Conservation (phyloP, 2,888 invertebrate genomes). For the Macrophya alboannulata region DNA sequence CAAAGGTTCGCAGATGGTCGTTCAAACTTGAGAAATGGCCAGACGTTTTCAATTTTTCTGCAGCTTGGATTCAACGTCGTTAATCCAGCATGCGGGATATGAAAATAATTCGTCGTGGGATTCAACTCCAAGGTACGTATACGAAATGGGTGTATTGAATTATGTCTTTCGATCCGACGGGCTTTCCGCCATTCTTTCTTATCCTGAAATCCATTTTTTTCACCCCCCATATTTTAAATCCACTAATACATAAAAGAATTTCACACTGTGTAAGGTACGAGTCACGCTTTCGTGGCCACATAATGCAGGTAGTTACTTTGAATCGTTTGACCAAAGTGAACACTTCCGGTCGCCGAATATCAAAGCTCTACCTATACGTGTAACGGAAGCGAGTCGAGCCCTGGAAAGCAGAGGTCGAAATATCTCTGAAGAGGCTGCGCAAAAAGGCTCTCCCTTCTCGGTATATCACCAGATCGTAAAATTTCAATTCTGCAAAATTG, state of each 20-base stretch:
- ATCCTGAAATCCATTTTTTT: neutral
- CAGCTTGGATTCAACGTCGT: neutral
- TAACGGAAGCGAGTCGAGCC: slow-evolving; percentile 2
- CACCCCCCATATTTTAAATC: neutral
- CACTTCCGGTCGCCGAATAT: slow-evolving; percentile 31
- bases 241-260: neutral
- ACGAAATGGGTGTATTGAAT: neutral
- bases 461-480: neutral
- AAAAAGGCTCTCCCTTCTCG: neutral
- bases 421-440: slow-evolving; percentile 26
- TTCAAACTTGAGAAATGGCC: slow-evolving; percentile 20
- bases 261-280: neutral
- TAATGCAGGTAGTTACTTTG: neutral
- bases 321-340: slow-evolving; percentile 28
- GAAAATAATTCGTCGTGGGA: neutral
- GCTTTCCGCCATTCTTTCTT: neutral
- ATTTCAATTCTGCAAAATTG: neutral
- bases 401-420: slow-evolving; percentile 22
- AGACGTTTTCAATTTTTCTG: slow-evolving; percentile 31
- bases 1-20: slow-evolving; percentile 8
- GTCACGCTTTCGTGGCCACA: neutral
- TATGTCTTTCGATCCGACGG: neutral
- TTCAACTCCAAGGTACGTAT: neutral
- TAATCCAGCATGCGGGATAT: neutral
- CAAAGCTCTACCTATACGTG: neutral